Base-by-base conservation (phyloP, 2,888 invertebrate species). In the Agrochola macilenta region DNA sequence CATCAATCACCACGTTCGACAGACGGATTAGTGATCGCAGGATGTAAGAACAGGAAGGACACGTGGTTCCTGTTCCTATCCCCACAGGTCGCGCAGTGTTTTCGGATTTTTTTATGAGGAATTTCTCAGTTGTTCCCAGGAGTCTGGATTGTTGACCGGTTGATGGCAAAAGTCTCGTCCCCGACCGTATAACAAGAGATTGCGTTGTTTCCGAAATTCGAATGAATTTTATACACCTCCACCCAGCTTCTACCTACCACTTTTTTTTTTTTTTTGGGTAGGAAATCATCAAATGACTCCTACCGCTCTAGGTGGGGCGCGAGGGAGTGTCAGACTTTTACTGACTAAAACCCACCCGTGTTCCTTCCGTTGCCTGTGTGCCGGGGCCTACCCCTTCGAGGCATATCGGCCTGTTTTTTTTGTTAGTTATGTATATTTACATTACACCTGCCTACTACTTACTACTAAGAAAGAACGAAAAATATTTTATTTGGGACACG, bases 1-100 rank as follows among this genome's bases (percentile, higher is more conserved):
- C 43, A 61, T 54, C 26, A 57, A 57, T 69, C 71, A 43, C 17
- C 43, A 54, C n/a, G n/a, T 17, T 72, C 17, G 49, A 46, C 7
- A 49, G 17, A 81, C 2, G n/a, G 3, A 26, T 23, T 80, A 3
- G 71, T 80, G 46, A 76, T 79, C 46, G 7, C 20, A 35, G 78
- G 20, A 23, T 65, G 39, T 57, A 17, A 14, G 14, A 46, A 35
- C 26, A 52, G 43, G 65, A 63, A 78, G n/a, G n/a, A 52, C n/a
- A 7, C 20, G 39, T 23, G 35, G 17, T 60, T 68, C 68, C 35
- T 17, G 17, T 35, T 35, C 30, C 23, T 58, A 49, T 30, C 7
- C 7, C 52, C 46, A 63, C 46, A 63, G 20, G 26, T 43, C 9
- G 9, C 26, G 43, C 14, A 43, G 14, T 43, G 23, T 23, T 43